phyloP scores from a whole-genome alignment of 2,797 vertebrate species.

The Manis crassicaudata region DNA sequence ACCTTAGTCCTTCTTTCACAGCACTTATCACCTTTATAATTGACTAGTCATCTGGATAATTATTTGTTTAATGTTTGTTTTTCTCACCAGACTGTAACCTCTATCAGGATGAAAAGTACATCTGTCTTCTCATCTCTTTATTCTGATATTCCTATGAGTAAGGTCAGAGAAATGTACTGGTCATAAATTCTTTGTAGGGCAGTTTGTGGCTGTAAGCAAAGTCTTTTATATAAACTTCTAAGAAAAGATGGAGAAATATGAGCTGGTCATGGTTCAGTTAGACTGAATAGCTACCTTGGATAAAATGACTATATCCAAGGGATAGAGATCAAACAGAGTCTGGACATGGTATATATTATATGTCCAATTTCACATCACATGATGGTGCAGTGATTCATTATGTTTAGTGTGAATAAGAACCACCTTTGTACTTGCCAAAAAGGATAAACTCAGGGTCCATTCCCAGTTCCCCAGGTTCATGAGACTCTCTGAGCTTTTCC shows the following conservation, averaged over 20 bases:
- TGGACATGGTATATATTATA: not conserved
- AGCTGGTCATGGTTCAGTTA: slow-evolving; percentile 52
- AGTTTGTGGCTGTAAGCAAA: not conserved
- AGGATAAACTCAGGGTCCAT: not conserved
- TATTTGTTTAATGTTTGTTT: slow-evolving; percentile 8
- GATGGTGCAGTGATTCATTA: slow-evolving; percentile 6
- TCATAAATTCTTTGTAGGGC: slow-evolving; percentile 23
- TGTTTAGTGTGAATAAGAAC: slow-evolving; percentile 11
- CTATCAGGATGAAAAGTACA: not conserved
- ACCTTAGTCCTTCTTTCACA: not conserved
- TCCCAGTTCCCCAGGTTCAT: not conserved
- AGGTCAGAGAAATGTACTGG: not conserved
- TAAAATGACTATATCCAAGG: slow-evolving; percentile 23
- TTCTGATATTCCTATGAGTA: not conserved
- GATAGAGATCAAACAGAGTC: slow-evolving; percentile 46
- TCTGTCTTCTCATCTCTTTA: not conserved
- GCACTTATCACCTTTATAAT: not conserved
- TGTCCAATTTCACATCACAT: not conserved
- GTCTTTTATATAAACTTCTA: slow-evolving; percentile 46
- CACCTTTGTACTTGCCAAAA: not conserved
- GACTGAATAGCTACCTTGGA: slow-evolving; percentile 39
- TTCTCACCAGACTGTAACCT: not conserved
- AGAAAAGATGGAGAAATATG: slow-evolving; percentile 65
- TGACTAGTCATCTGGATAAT: not conserved
- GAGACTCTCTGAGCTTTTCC: not conserved